phyloP scores from a whole-genome alignment of 2,797 vertebrate genomes.

The Perdix hodgsoniae region DNA sequence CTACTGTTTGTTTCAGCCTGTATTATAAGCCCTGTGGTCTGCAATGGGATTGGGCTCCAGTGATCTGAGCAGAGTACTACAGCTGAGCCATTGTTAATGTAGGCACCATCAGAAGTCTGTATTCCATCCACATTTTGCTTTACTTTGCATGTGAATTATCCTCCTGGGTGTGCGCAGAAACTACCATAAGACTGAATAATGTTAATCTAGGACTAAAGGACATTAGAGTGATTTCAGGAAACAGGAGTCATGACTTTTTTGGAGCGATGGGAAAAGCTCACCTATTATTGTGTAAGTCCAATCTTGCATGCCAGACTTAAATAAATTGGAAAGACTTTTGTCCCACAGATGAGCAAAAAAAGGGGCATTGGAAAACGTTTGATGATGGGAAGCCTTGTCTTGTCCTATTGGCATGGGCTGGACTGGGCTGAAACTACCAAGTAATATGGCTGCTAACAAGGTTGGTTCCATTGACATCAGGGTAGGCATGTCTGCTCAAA shows the following conservation, averaged over 20 bases:
- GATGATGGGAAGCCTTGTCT: background rate
- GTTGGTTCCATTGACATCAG: background rate
- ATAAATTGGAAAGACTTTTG: background rate
- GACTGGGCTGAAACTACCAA: background rate
- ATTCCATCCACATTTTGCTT: background rate
- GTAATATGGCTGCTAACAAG: background rate
- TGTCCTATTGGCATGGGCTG: background rate
- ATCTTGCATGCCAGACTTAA: background rate
- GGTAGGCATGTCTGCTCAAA: background rate
- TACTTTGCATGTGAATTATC: background rate
- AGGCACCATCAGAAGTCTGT: background rate
- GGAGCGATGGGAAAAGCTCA: background rate
- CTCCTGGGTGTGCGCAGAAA: background rate
- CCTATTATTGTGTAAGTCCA: background rate
- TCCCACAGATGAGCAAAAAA: background rate
- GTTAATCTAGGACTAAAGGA: background rate
- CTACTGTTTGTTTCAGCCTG: background rate
- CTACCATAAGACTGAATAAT: background rate
- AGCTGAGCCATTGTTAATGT: background rate
- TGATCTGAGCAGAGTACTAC: background rate
- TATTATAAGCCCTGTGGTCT: background rate
- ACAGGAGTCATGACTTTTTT: background rate
- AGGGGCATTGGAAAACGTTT: background rate
- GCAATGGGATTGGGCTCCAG: background rate
- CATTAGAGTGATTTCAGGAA: background rate